A percentile compares a stretch with the other conserved stretches of the same genome.
Evolutionary conservation across 2,888 invertebrate species (phyloP).

Genomic region (Trissolcus japonicus): DNA sequence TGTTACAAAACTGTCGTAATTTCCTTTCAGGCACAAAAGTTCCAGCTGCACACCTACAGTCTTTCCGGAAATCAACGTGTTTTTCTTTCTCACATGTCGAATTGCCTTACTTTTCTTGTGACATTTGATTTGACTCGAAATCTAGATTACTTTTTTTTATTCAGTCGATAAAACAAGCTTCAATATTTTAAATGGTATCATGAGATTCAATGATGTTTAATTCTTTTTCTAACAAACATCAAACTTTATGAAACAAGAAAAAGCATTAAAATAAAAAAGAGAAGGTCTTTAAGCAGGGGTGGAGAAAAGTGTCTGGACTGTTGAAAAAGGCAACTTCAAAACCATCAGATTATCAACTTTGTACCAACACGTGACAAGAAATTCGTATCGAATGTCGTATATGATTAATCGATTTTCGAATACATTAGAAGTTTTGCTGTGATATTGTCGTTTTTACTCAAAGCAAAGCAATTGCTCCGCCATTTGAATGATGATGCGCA

Average conservation of each 20-base stretch:
- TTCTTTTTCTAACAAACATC: slow-evolving; percentile 6
- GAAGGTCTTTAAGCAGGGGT: neutral
- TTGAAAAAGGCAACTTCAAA: slow-evolving; percentile 28
- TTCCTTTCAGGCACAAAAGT: neutral
- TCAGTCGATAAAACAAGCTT: too few relatives aligned
- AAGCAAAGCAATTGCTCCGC: too few relatives aligned
- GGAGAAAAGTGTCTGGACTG: slow-evolving; percentile 10
- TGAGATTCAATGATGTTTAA: too few relatives aligned
- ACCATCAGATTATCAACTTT: slow-evolving; percentile 30
- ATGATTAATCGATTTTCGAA: slow-evolving; percentile 30
- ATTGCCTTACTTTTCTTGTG: too few relatives aligned
- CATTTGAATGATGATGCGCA: too few relatives aligned
- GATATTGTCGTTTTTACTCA: too few relatives aligned
- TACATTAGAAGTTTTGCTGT: neutral
- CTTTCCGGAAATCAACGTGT: neutral
- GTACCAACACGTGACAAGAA: slow-evolving; percentile 32
- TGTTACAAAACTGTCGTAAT: slow-evolving; percentile 29
- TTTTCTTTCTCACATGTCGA: neutral
- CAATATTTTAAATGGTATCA: too few relatives aligned
- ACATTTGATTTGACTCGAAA: too few relatives aligned
- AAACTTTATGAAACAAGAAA: slow-evolving; percentile 2
- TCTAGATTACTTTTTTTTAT: too few relatives aligned
- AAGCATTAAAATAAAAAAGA: slow-evolving; percentile 7
- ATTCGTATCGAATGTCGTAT: slow-evolving; percentile 24
- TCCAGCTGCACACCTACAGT: neutral